Evolutionary conservation across 2,888 invertebrate species (phyloP), one percentile per base, ranked within the genome.

Genomic region (Plemyria rubiginata): DNA sequence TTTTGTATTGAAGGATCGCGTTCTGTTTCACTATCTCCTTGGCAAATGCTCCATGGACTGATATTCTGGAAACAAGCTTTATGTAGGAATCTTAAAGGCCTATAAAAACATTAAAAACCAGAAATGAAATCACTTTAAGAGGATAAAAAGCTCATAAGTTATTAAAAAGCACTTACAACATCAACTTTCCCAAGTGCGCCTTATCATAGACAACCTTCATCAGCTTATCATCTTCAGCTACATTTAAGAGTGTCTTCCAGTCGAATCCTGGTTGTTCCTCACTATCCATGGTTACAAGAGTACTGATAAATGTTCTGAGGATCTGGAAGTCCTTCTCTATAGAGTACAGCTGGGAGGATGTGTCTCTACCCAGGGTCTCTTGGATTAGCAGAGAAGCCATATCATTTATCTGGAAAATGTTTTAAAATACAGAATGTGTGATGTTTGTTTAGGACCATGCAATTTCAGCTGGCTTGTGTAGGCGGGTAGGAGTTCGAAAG

Each of bases 21-120:
- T 92, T 93, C 61, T 92, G 91, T 22, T 84, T 85, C 0, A 93
- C 85, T 7, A 93, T 86, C 71, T 92, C 92, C 66, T 89, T 91
- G 2, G 93, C 92, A 62, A 93, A 64, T 0, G 90, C 87, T 9
- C 92, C 92, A 65, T 93, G 92, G 5, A 90, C 77, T 43, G 90
- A 87, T 74, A 92, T 86, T 54, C 92, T 92, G 73, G 13, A 81
- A 82, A 32, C 11, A 54, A 22, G 22, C 1, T 2, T 22, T 22
- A 22, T 2, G 22, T 22, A 22, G 22, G 22, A n/a, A n/a, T n/a
- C n/a, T n/a, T n/a, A n/a, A n/a, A n/a, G n/a, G n/a, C n/a, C n/a
- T n/a, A n/a, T n/a, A n/a, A n/a, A n/a, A n/a, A n/a, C n/a, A n/a
- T n/a, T n/a, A n/a, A n/a, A n/a, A n/a, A n/a, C n/a, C n/a, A n/a